Evolutionary conservation across 53 echinoderm and acorn worm species (phyloP), one percentile per base, ranked within the genome.

Genomic region (Hippasteria phrygiana): DNA sequence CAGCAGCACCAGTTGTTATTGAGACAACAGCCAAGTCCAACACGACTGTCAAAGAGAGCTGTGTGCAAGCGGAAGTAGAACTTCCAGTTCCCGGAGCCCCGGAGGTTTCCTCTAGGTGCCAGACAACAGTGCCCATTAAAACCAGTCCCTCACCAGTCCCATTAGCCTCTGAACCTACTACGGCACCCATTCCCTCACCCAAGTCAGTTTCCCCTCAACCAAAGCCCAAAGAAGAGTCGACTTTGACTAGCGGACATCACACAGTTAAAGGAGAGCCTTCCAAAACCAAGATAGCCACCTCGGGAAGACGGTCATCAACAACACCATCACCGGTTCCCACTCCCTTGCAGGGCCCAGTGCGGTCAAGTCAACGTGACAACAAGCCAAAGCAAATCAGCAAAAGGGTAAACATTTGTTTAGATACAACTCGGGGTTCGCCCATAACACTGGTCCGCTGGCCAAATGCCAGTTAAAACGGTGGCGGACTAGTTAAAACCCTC

Each of bases 321-420:
- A 29, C 78, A 28, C 78, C 64, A 12, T 81, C 81, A 42, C 63
- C 43, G 13, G 42, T 63, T 28, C 45, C 81, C 8, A 37, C 65
- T 5, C 81, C 31, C n/a, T n/a, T n/a, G 16, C 41, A 50, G 33
- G 51, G 48, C 28, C 17, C 75, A 29, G 67, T 50, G 29, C 43
- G 48, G 20, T 42, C 81, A 29, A 28, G 28, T 55, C 43, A 13
- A 9, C 55, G 65, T 18, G 64, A 62, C 41, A 63, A 31, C 36
- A 81, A 81, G 32, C 65, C 81, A 2, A 81, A 81, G 33, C 81
- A 81, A 40, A 81, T 81, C 63, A 81, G 63, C 66, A 81, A 20
- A 81, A 81, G 65, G 81, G 81, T 81, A n/a, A 50, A 37, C 18
- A 22, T 11, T 37, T n/a, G 3, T 37, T 11, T n/a, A n/a, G n/a